Conservation (phyloP, 2,797 vertebrate genomes). For the Enteromius trimaculatus region DNA sequence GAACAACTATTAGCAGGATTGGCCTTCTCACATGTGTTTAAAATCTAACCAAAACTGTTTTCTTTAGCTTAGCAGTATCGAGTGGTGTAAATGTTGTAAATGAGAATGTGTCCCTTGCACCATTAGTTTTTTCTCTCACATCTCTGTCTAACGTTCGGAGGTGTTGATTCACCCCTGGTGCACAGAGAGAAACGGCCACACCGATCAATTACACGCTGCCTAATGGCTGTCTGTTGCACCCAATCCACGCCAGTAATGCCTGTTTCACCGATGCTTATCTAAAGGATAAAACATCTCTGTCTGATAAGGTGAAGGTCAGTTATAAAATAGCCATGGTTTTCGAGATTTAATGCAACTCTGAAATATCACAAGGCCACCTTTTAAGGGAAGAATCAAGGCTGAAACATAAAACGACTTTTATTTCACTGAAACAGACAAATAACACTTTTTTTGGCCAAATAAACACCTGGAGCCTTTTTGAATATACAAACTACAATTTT, state of each 20-base stretch:
- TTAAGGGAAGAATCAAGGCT: not conserved
- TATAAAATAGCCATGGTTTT: conserved; percentile 25
- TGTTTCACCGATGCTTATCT: conserved; percentile 24
- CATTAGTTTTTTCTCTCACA: conserved; percentile 35
- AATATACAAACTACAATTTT: not conserved
- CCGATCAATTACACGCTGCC: conserved; percentile 62
- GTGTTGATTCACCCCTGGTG: conserved; percentile 60
- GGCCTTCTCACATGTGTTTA: not conserved
- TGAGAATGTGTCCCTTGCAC: not conserved
- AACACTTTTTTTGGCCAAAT: not conserved
- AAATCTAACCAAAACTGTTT: conserved; percentile 1
- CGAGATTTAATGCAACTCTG: conserved; percentile 1
- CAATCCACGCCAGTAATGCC: conserved; percentile 27
- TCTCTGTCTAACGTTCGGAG: conserved; percentile 43
- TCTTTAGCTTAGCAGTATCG: not conserved
- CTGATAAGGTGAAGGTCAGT: conserved; percentile 41
- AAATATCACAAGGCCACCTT: conserved; percentile 12
- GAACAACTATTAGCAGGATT: conserved; percentile 17
- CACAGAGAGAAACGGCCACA: conserved; percentile 62
- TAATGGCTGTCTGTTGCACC: conserved; percentile 59
- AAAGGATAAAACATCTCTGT: conserved; percentile 14
- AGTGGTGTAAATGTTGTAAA: conserved; percentile 2
- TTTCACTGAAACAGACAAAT: not conserved
- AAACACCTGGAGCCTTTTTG: not conserved
- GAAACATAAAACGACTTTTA: conserved; percentile 3